Base-by-base conservation (phyloP, 1,140 invertebrate genomes). In the Dendrolimus kikuchii region DNA sequence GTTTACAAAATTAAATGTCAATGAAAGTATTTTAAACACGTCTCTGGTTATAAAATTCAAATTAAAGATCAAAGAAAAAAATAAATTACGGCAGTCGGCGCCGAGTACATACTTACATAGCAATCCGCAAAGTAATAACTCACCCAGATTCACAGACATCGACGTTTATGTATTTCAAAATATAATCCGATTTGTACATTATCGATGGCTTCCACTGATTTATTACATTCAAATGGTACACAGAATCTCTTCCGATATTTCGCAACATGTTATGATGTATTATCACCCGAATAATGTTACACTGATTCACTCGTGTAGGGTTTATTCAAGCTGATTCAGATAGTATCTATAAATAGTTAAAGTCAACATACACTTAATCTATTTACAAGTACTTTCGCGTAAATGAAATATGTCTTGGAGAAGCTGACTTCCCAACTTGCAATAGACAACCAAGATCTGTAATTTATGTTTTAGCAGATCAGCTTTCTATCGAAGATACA, bases 151-250 rank as follows among this genome's bases (percentile, higher is more conserved):
- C 38, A 37, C 46, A 36, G 23, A 37, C n/a, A 53, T 70, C 23
- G 23, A 23, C 23, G 65, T 69, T 75, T 71, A 71, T 67, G 62
- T 62, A 54, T 57, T 68, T 65, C 59, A 57, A 59, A 74, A 59
- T 62, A 64, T 62, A 71, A 68, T 66, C 71, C 62, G 66, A 68
- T 77, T 66, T 48, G 64, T 58, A 41, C 53, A 10, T 62, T 74
- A 66, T 64, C 58, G 65, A 71, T 67, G 54, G 66, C 64, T 71
- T 62, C 66, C 61, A 67, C 59, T 67, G 66, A 75, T 75, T 77
- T 77, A 77, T 77, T 61, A 65, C 62, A 65, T 55, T 65, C 60
- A 62, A 59, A 61, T 54, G 46, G 51, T 48, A 55, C 43, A 23
- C 23, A 54, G 53, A 60, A 62, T 65, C 59, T 56, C 68, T 74